phyloP scores from a whole-genome alignment of 2,888 invertebrate genomes.

The Orthosia gothica region DNA sequence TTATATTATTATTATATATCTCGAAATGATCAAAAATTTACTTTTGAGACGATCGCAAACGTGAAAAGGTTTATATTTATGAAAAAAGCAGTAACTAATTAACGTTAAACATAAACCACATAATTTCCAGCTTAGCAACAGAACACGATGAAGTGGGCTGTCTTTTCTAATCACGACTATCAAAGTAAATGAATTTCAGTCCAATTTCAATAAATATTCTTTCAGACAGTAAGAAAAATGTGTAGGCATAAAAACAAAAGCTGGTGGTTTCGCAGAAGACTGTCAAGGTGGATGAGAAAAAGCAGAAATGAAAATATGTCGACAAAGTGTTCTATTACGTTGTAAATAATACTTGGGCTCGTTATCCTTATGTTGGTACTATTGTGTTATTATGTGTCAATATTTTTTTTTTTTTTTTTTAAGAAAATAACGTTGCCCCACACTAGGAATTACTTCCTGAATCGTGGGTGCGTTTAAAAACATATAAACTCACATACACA shows the following conservation, averaged over 20 bases:
- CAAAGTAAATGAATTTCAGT: conserved; percentile 5
- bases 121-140: neutral
- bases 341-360: conserved; percentile 27
- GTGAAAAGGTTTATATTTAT: neutral
- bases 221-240: no score
- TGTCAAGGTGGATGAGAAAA: conserved; percentile 13
- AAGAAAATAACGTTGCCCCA: no score
- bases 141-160: neutral
- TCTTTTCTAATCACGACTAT: neutral
- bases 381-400: conserved; percentile 13
- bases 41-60: neutral
- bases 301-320: conserved; percentile 13
- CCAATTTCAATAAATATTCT: neutral
- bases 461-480: no score
- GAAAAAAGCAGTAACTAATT: neutral
- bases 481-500: no score
- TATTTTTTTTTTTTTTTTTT: no score
- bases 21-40: neutral
- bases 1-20: no score
- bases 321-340: conserved; percentile 4
- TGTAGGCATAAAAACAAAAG: neutral
- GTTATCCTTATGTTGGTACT: conserved; percentile 13
- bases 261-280: neutral
- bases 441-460: no score
- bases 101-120: neutral